Evolutionary conservation across 2,797 vertebrate genomes (phyloP).

Genomic region (Petrocephalus sullivani): DNA sequence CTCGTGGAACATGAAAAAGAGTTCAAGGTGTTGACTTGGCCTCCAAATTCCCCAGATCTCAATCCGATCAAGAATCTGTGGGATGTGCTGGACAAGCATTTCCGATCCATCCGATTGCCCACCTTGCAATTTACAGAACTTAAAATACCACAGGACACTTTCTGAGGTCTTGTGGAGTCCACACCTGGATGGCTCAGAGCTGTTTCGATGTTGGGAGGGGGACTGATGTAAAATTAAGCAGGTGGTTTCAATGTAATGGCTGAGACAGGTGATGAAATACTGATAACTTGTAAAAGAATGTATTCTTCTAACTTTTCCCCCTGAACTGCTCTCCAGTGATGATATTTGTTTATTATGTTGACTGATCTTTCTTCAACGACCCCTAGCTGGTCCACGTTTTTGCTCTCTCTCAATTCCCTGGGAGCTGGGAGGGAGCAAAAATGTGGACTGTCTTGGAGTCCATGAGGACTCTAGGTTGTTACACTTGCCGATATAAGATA

Average conservation of each 20-base stretch:
- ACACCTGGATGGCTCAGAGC: background rate
- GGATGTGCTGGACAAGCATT: background rate
- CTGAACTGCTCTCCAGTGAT: background rate
- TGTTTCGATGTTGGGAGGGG: background rate
- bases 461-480: too few relatives aligned
- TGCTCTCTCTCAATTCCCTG: too few relatives aligned
- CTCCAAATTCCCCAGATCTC: background rate
- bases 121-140: background rate
- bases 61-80: background rate
- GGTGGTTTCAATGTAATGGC: background rate
- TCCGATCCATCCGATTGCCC: background rate
- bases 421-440: too few relatives aligned
- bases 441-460: too few relatives aligned
- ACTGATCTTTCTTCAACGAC: too few relatives aligned
- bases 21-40: background rate
- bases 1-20: background rate
- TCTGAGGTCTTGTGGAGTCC: background rate
- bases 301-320: background rate
- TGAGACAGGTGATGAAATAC: background rate
- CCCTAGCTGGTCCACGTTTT: too few relatives aligned
- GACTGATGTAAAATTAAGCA: background rate
- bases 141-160: background rate
- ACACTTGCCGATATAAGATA: too few relatives aligned
- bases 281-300: background rate
- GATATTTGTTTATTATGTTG: too few relatives aligned